phyloP scores from a whole-genome alignment of 2,888 invertebrate species.

The Frankliniella fusca region DNA sequence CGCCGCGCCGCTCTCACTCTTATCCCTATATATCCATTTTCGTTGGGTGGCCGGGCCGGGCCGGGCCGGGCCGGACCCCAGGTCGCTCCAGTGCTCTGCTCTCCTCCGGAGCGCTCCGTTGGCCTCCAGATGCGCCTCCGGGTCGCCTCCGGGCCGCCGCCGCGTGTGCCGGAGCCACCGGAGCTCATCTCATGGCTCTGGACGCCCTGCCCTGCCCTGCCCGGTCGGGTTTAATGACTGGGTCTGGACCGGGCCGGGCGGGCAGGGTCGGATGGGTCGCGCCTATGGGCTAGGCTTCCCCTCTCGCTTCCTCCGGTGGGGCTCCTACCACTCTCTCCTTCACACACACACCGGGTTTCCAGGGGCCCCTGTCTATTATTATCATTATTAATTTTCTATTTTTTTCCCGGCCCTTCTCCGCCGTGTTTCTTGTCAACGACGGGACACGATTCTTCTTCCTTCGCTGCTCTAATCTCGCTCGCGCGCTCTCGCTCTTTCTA shows the following conservation, averaged over 20 bases:
- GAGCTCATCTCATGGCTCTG: background rate
- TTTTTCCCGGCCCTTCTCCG: background rate
- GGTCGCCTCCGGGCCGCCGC: background rate
- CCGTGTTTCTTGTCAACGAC: background rate
- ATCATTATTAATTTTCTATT: slow-evolving; percentile 11
- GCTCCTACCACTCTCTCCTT: no score
- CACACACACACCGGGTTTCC: no score
- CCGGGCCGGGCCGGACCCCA: background rate
- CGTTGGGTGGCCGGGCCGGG: background rate
- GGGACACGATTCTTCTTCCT: background rate
- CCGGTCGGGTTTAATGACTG: background rate
- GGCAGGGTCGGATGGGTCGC: no score
- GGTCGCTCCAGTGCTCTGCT: background rate
- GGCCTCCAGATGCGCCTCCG: background rate
- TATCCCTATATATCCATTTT: background rate
- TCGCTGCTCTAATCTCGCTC: background rate
- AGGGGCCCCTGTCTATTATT: background rate
- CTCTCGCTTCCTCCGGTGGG: no score
- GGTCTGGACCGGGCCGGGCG: background rate
- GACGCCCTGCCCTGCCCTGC: no score
- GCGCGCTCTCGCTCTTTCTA: background rate
- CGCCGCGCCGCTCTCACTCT: background rate
- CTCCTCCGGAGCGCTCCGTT: background rate
- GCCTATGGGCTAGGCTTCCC: no score
- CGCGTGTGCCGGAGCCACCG: background rate